Conservation (phyloP, 2,113 vertebrate genomes). For the Otis tarda region DNA sequence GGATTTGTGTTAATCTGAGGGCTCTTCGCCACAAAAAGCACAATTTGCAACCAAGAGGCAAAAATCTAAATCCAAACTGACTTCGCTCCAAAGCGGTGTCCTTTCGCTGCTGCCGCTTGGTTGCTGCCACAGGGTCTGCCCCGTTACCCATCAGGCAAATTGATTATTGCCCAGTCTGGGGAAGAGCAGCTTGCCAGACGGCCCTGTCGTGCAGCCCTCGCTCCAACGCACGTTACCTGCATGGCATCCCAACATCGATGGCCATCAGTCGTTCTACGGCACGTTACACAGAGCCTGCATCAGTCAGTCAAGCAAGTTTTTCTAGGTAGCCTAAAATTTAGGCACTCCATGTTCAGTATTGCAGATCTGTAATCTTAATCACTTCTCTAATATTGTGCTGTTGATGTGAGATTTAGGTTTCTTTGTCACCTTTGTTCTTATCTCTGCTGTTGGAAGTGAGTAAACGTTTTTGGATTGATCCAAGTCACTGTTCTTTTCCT, state of each 20-base stretch:
- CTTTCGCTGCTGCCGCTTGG: not conserved
- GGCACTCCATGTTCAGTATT: not conserved
- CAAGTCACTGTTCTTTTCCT: not conserved
- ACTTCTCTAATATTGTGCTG: conserved; percentile 11
- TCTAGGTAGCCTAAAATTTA: not conserved
- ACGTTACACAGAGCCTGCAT: not conserved
- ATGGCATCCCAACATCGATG: fast-evolving
- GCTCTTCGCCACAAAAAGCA: not conserved
- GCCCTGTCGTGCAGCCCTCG: not conserved
- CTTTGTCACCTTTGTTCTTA: not conserved
- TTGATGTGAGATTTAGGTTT: conserved; percentile 13
- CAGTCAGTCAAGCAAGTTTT: not conserved
- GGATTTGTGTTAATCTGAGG: not conserved
- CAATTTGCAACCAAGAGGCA: not conserved
- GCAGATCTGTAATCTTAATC: not conserved
- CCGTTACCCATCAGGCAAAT: fast-evolving
- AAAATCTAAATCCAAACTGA: not conserved
- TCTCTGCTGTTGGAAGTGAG: not conserved
- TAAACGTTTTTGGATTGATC: conserved; percentile 3
- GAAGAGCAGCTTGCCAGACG: not conserved
- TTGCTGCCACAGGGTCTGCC: fast-evolving
- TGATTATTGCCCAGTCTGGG: not conserved
- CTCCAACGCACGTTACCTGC: not conserved
- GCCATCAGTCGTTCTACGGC: fast-evolving
- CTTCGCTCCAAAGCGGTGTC: not conserved